Evolutionary conservation across 2,888 invertebrate genomes (phyloP), one percentile per base, ranked within the genome.

Genomic region (Schizaphis graminum): DNA sequence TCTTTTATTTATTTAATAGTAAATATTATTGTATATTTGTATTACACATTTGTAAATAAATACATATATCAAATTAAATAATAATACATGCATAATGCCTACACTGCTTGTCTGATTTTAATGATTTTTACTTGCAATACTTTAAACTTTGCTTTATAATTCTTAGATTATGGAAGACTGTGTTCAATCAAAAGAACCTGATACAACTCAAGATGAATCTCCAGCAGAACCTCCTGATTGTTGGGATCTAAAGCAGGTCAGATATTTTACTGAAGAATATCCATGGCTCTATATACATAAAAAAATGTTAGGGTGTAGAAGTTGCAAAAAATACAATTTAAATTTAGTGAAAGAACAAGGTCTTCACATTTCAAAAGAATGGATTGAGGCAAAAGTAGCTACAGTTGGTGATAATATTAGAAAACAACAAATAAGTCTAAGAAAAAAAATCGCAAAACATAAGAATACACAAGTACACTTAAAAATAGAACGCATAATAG

Each of bases 161-260:
- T 86, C 16, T 44, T 86, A 86, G 86, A 86, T 44, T 86, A 44
- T 86, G 86, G 47, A 86, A 24, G 21, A 44, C 86, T 44, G 44
- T 11, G 41, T 86, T 86, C 44, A 47, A 86, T 26, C 47, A 86
- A 44, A 86, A 86, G 47, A 47, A 86, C 86, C 86, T 44, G 86
- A 86, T 86, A 44, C 26, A 86, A 86, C 86, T 86, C 47, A 86
- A 44, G 26, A 86, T 11, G 86, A 44, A 85, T n/a, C 85, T 11
- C 85, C 85, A 41, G 21, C 44, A 86, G 28, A 44, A 47, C 86
- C 86, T 44, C 47, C 47, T 44, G 86, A 86, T 47, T 86, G 11
- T 26, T 86, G 86, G 86, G 86, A 47, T 86, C 44, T 86, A 26
- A 86, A 86, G 86, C 86, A 47, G 86, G 86, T 86, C 47, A 86